Base-by-base conservation (phyloP, 2,113 vertebrate species). In the Antennarius striatus region DNA sequence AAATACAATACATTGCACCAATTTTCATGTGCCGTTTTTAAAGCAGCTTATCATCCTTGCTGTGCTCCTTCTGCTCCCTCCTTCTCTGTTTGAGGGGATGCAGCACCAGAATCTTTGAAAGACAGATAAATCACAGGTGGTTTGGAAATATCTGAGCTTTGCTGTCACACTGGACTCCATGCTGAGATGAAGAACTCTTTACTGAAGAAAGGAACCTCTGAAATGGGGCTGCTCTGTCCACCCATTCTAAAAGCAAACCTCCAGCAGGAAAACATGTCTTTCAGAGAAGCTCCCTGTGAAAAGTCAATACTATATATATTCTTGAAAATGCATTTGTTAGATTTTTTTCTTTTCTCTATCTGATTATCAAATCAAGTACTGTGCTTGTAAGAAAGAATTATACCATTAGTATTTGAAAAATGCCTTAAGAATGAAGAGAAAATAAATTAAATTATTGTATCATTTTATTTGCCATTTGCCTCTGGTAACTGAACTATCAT, bases 171-270 rank as follows among this genome's bases (percentile, higher is more conserved):
- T 39, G 48, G 45, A 79, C 42, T 53, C 58, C 73, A 54, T 10
- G 43, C n/a, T 10, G 76, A 63, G 73, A 74, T 79, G 72, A 75
- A 80, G 62, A 40, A 69, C 56, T 65, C 3, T 77, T 75, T 75
- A 52, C 55, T 16, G 50, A 52, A 46, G 22, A 51, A 75, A 12
- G 15, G 5, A 10, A 52, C 40, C 42, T 52, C 32, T 70, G 30
- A 68, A 64, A 58, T 43, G n/a, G 29, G 51, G 11, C 28, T 55
- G 68, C 61, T 32, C 42, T 46, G 66, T 56, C 22, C 54, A 17
- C 54, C 13, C 48, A 55, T 16, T 60, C n/a, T 51, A 68, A 47
- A 62, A 49, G 40, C 36, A 63, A 46, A 36, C 15, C 46, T 29
- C 43, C 32, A 53, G 36, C 49, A 29, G 16, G 1, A 30, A 51